These are phyloP conservation scores for Balaeniceps rex DNA, from an alignment of 2,113 vertebrate genomes.

Conservation along the genomic window DNA sequence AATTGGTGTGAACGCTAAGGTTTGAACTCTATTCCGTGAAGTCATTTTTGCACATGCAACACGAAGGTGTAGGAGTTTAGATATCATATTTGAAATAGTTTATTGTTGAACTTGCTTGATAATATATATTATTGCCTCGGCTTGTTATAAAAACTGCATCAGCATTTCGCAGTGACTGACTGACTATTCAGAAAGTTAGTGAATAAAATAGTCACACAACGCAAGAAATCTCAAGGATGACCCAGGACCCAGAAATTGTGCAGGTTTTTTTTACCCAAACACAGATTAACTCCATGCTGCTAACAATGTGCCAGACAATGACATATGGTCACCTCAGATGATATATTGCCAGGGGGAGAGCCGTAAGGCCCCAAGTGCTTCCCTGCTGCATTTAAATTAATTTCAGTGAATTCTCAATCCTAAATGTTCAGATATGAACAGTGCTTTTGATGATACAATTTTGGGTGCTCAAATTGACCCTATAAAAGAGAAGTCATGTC, in stretches of 20 bases:
- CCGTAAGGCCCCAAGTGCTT: not conserved
- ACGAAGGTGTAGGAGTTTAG: not conserved
- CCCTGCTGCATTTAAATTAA: not conserved
- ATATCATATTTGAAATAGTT: not conserved
- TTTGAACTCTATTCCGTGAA: not conserved
- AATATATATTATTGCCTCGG: not conserved
- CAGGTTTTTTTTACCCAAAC: not conserved
- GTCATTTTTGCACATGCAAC: not conserved
- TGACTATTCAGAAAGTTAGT: not conserved
- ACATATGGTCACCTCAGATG: not conserved
- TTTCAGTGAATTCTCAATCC: slow-evolving; percentile 12
- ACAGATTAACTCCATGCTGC: not conserved
- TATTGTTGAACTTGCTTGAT: not conserved
- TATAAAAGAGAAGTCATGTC: not conserved
- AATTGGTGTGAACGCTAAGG: not conserved
- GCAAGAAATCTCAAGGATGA: not conserved
- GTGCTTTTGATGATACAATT: slow-evolving; percentile 17
- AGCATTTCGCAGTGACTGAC: not conserved
- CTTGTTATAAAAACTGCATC: not conserved
- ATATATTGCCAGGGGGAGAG: not conserved
- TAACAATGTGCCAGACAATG: slow-evolving; percentile 1
- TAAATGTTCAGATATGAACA: not conserved
- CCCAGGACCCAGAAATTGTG: not conserved
- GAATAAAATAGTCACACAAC: not conserved
- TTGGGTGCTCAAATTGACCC: not conserved